phyloP scores from a whole-genome alignment of 2,797 vertebrate genomes.

The Ctenopoma multispine region DNA sequence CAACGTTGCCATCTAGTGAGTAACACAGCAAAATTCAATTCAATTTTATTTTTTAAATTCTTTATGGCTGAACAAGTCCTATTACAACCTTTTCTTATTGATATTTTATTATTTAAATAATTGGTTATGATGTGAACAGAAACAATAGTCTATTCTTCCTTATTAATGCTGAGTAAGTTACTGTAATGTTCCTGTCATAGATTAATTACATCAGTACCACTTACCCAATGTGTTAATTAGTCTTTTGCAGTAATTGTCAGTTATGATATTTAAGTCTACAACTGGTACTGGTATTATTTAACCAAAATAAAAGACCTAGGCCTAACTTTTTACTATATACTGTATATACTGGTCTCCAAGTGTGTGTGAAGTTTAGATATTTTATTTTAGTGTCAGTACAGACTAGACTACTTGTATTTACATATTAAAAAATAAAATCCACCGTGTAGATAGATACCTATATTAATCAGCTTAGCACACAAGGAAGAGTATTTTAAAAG shows the following conservation, averaged over 20 bases:
- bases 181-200: not conserved
- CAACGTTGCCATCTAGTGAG: conserved; percentile 79
- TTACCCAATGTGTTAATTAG: not conserved
- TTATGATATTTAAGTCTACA: not conserved
- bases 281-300: no score
- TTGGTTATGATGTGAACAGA: not conserved
- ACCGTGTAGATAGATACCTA: not conserved
- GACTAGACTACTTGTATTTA: not conserved
- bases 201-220: not conserved
- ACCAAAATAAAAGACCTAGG: no score
- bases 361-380: not conserved
- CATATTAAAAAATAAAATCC: no score
- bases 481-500: not conserved
- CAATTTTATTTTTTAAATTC: no score
- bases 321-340: no score
- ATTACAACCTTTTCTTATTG: not conserved
- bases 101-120: conserved; percentile 2
- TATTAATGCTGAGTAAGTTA: not conserved
- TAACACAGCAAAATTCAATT: conserved; percentile 15
- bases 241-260: not conserved
- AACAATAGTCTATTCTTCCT: not conserved
- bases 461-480: not conserved
- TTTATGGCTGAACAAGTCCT: not conserved
- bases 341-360: no score
- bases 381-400: not conserved